phyloP scores from a whole-genome alignment of 2,113 vertebrate genomes.

The Alligator mississippiensis region DNA sequence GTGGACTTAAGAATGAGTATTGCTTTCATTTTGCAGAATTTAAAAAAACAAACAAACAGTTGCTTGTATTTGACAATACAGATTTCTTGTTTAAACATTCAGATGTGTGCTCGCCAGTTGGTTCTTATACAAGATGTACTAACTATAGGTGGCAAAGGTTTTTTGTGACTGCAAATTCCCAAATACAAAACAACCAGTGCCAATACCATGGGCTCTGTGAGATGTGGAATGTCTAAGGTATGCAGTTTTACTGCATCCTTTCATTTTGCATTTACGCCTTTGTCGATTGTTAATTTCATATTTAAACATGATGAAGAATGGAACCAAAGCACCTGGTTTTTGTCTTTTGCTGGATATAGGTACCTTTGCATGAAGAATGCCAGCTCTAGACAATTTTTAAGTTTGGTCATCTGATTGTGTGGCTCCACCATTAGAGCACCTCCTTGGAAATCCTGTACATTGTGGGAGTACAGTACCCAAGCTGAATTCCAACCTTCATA shows the following conservation, averaged over 20 bases:
- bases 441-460: constrained; percentile 55
- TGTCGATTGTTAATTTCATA: constrained; percentile 52
- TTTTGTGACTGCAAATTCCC: constrained; percentile 42
- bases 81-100: constrained; percentile 33
- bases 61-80: constrained; percentile 33
- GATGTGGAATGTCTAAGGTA: background rate
- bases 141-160: background rate
- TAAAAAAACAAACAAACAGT: constrained; percentile 31
- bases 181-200: background rate
- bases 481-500: constrained; percentile 49
- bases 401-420: constrained; percentile 6
- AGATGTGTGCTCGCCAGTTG: constrained; percentile 25
- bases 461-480: constrained; percentile 40
- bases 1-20: constrained; percentile 47
- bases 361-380: constrained; percentile 17
- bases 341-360: constrained; percentile 21
- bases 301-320: constrained; percentile 39
- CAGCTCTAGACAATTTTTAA: background rate
- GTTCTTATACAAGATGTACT: constrained; percentile 28
- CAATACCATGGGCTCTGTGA: background rate
- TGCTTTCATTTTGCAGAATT: constrained; percentile 48
- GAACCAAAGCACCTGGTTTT: constrained; percentile 49
- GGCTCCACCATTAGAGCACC: constrained; percentile 37
- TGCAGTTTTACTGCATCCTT: constrained; percentile 7
- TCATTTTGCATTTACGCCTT: constrained; percentile 34